Percentiles rank a stretch among this genome's conserved stretches.
These are phyloP conservation scores for Ectobius pallidus DNA, from an alignment of 2,888 invertebrate species.

Conservation along the genomic window DNA sequence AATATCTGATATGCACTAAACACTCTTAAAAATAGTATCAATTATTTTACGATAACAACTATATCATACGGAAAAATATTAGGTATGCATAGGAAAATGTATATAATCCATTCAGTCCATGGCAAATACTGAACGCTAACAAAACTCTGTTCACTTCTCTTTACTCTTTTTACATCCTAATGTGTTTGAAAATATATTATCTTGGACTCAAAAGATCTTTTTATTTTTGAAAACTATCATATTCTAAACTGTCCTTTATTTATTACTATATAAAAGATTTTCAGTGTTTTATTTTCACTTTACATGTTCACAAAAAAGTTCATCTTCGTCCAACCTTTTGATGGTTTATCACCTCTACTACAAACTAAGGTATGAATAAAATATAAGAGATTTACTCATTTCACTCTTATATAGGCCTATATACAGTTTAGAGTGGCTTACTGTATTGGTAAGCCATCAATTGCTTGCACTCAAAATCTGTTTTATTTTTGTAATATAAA, in stretches of 20 bases:
- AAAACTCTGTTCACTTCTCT: background rate
- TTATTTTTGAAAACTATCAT: background rate
- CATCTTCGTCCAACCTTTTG: background rate
- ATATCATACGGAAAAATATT: background rate
- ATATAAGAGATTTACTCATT: background rate
- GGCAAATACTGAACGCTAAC: background rate
- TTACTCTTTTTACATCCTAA: background rate
- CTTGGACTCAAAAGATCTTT: background rate
- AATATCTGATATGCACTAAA: background rate
- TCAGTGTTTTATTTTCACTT: background rate
- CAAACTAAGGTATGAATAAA: background rate
- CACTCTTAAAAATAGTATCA: background rate
- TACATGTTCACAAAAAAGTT: background rate
- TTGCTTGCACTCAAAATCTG: background rate
- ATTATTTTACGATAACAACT: background rate
- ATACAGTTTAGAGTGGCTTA: background rate
- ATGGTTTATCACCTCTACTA: background rate
- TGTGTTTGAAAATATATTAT: conserved; percentile 5
- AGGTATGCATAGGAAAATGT: background rate
- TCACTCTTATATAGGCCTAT: background rate
- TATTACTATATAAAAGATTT: background rate
- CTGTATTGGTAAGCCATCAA: background rate
- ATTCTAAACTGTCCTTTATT: background rate
- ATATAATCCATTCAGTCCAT: background rate
- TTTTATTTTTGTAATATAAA: background rate